These are phyloP conservation scores for Umimayanthus kanabou DNA, from an alignment of 92 coral and sea anemone genomes.

Conservation along the genomic window DNA sequence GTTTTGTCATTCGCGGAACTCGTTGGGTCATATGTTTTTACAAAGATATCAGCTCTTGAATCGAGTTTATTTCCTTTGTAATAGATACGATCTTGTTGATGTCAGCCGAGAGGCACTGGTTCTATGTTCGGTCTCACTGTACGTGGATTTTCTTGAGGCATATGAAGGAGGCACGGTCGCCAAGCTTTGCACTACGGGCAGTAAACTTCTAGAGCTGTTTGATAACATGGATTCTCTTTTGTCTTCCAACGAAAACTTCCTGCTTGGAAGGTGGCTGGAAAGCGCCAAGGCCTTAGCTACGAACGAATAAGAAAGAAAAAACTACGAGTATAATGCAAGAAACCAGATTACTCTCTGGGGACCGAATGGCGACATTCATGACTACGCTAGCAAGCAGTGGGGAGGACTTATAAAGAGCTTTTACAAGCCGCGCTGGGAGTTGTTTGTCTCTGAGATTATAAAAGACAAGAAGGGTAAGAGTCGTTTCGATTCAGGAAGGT, in stretches of 20 bases:
- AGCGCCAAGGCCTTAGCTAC: conserved; percentile 75
- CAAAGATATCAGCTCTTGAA: too few species aligned
- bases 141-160: conserved; percentile 54
- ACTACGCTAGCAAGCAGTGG: conserved; percentile 96
- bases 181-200: conserved; percentile 44
- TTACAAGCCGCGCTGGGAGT: conserved; percentile 80
- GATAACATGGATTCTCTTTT: conserved; percentile 69
- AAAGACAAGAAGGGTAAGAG: conserved; percentile 54
- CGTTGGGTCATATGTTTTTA: neutral
- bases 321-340: conserved; percentile 87
- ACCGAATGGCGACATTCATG: conserved; percentile 77
- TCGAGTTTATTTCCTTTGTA: neutral
- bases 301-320: conserved; percentile 51
- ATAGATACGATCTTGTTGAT: conserved; percentile 79
- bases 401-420: conserved; percentile 66
- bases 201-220: conserved; percentile 52
- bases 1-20: neutral
- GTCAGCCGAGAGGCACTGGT: conserved; percentile 81
- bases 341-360: conserved; percentile 92
- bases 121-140: conserved; percentile 52
- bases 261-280: conserved; percentile 81
- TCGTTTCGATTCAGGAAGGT: conserved; percentile 51
- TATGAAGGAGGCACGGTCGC: conserved; percentile 46
- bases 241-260: conserved; percentile 74
- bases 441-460: conserved; percentile 55